A percentile compares a stretch with the other conserved stretches of the same genome.
These are phyloP conservation scores for Timema podura DNA, from an alignment of 2,888 invertebrate genomes.

Conservation along the genomic window DNA sequence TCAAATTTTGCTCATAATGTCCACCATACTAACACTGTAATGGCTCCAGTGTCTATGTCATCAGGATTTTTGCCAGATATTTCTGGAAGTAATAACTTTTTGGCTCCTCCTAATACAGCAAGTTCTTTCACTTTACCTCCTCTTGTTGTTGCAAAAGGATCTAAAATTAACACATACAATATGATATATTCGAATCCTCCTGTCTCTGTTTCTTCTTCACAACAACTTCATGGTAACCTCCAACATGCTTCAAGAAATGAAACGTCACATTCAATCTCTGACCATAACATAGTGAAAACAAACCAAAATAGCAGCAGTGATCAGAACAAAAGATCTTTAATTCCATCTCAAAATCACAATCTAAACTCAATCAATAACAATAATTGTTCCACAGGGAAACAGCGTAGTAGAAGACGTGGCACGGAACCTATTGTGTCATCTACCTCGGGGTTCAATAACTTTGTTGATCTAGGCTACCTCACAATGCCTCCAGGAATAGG, in stretches of 20 bases:
- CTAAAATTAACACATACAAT: constrained; percentile 12
- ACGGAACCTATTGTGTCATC: constrained; percentile 22
- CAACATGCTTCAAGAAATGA: constrained; percentile 12
- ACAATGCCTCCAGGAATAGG: constrained; percentile 26
- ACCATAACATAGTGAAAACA: not conserved
- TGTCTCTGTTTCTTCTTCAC: constrained; percentile 8
- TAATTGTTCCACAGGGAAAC: constrained; percentile 18
- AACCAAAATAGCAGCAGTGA: not conserved
- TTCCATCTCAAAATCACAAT: constrained; percentile 14
- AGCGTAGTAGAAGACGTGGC: constrained; percentile 15
- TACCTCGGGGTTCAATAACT: constrained; percentile 20
- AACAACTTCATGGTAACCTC: constrained; percentile 14
- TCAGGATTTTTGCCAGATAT: constrained; percentile 19
- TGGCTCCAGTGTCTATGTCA: constrained; percentile 14
- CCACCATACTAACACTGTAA: not conserved
- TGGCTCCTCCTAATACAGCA: constrained; percentile 16
- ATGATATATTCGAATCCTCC: constrained; percentile 4
- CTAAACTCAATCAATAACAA: not conserved
- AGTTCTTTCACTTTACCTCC: constrained; percentile 21
- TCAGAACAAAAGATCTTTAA: not conserved
- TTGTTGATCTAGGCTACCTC: constrained; percentile 27
- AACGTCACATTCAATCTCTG: not conserved
- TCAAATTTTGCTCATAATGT: constrained; percentile 4
- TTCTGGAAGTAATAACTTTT: constrained; percentile 3
- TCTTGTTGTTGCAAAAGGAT: constrained; percentile 3